Evolutionary conservation across 2,888 invertebrate genomes (phyloP).

Genomic region (Eurytoma californica): DNA sequence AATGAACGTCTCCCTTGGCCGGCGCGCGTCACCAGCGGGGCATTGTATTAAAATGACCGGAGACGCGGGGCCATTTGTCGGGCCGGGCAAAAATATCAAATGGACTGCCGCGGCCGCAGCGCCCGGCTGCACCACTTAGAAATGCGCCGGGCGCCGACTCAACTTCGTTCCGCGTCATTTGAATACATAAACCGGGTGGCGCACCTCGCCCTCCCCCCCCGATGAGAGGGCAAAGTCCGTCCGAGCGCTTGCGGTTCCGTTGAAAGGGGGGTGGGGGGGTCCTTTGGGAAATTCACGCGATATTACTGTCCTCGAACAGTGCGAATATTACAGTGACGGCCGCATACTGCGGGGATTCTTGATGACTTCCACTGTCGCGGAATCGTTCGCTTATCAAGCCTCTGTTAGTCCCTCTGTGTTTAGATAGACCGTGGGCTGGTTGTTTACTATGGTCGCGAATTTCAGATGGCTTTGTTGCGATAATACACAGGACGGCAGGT

Average conservation of each 20-base stretch:
- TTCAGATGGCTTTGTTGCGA: too few species aligned
- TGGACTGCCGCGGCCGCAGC: not conserved
- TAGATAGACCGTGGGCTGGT: too few species aligned
- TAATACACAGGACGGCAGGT: too few species aligned
- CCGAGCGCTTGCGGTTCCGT: not conserved
- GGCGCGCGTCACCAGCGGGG: not conserved
- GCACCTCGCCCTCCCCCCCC: not conserved
- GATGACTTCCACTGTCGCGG: not conserved
- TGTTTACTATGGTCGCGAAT: too few species aligned
- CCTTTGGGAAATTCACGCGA: conserved; percentile 38
- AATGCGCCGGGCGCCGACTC: conserved; percentile 1
- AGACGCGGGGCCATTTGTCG: not conserved
- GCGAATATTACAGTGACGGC: not conserved
- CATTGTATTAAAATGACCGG: conserved; percentile 20
- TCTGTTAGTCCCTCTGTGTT: not conserved
- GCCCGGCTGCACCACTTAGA: conserved; percentile 12
- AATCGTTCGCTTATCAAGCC: not conserved
- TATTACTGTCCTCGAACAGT: conserved; percentile 24
- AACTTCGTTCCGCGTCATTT: conserved; percentile 20
- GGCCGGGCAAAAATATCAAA: conserved; percentile 25
- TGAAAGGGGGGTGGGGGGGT: not conserved
- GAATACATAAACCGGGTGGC: conserved; percentile 17
- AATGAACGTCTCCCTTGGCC: not conserved
- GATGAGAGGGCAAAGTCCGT: conserved; percentile 21
- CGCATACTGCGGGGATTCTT: not conserved